Evolutionary conservation across 2,888 invertebrate species (phyloP).

Genomic region (Apotomis betuletana): DNA sequence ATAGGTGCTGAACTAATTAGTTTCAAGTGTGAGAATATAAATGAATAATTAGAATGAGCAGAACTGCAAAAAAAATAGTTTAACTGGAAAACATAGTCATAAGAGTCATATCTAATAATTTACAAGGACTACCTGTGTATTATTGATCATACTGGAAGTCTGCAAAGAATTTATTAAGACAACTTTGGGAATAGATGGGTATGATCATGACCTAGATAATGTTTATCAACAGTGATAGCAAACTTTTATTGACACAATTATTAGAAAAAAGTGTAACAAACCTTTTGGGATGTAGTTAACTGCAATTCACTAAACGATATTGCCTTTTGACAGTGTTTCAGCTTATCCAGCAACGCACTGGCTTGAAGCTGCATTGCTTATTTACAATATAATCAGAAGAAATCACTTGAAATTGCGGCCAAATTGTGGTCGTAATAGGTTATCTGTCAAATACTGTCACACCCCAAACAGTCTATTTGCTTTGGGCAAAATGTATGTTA

Average conservation of each 20-base stretch:
- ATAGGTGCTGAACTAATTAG: too few species aligned
- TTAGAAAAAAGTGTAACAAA: slow-evolving; percentile 56
- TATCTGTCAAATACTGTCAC: slow-evolving; percentile 55
- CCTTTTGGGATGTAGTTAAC: slow-evolving; percentile 88
- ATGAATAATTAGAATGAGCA: too few species aligned
- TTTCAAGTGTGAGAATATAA: too few species aligned
- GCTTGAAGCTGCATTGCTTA: slow-evolving; percentile 79
- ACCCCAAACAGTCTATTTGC: slow-evolving; percentile 41
- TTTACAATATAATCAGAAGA: slow-evolving; percentile 12
- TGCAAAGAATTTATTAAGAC: background rate
- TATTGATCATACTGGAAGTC: background rate
- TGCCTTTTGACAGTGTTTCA: slow-evolving; percentile 79
- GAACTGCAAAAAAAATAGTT: too few species aligned
- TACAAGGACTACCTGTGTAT: background rate
- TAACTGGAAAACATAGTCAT: too few species aligned
- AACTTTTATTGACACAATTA: slow-evolving; percentile 18
- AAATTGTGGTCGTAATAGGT: slow-evolving; percentile 50
- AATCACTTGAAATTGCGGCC: slow-evolving; percentile 33
- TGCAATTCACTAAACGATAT: slow-evolving; percentile 78
- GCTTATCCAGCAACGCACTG: slow-evolving; percentile 80
- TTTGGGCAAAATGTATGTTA: slow-evolving; percentile 9
- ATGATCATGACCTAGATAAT: slow-evolving; percentile 25
- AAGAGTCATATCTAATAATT: background rate
- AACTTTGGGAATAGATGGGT: background rate
- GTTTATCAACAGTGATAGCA: slow-evolving; percentile 34